Base-by-base conservation (phyloP, 2,888 invertebrate genomes). In the Arrhopalites spinosus region DNA sequence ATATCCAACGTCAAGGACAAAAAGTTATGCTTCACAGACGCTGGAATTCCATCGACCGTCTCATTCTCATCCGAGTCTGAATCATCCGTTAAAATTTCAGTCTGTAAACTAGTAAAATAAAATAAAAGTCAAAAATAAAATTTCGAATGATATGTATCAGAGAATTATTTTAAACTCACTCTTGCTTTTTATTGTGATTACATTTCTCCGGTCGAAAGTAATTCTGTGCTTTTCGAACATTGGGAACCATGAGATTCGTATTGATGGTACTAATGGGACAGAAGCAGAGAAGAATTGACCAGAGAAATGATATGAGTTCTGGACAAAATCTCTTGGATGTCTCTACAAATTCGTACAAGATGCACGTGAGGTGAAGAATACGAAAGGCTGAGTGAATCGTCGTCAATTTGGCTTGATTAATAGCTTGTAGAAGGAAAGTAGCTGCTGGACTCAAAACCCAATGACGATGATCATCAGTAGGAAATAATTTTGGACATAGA, bases 381-480 rank as follows among this genome's bases (percentile, higher is more conserved):
- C 70, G 25, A 23, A 68, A 63, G 8, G 61, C 23, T 11, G 50
- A 20, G 15, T 69, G 56, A 11, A 63, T n/a, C 1, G 69, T 75
- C n/a, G 0, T 45, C 23, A 68, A 59, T 75, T 75, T 75, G 15
- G 69, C 61, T 30, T 68, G 17, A 17, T 59, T 56, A 11, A 75
- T 75, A 29, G 23, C 25, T 25, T 63, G 43, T 20, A 69, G 27
- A n/a, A 69, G 36, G 15, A 69, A 59, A 27, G 56, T 75, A 7
- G 68, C 36, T 1, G 70, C 63, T n/a, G 96, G 95, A 17, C 94
- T 94, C n/a, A 92, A 92, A 2, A 97, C 90, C 0, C 91, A 91
- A 88, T 98, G 97, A 56, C 91, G 88, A 85, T 92, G 94, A 86
- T 98, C 97, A 0, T 96, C 95, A 0, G 95, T 91, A 0, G 96